Base-by-base conservation (phyloP, 1,140 invertebrate species). In the Drosophila miranda region DNA sequence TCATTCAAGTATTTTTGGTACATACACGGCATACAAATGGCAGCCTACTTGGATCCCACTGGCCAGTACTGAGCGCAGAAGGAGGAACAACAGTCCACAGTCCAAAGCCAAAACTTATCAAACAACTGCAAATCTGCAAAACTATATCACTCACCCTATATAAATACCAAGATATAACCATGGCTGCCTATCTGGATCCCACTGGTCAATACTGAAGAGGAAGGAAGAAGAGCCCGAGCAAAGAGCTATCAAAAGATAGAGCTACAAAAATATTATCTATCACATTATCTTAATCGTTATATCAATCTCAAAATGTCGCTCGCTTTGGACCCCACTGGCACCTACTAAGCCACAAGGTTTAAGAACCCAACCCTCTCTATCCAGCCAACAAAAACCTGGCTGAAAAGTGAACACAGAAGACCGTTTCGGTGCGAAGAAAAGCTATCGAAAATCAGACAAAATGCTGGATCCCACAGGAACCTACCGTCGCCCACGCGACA, bases 391-490 rank as follows among this genome's bases (percentile, higher is more conserved):
- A 34, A 5, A 3, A 59, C 11, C 34, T 13, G 30, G 34, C 26
- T 14, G 13, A 4, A 53, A 6, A 30, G 26, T 21, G 6, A 50
- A 26, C n/a, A 52, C 8, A 28, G 42, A 6, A 21, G 43, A 30
- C 2, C 62, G 34, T 45, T 59, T 38, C 9, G 13, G 7, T 56
- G 38, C 56, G 21, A 61, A 56, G 26, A 43, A 55, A 9, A 58
- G 21, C 56, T 60, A 75, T 53, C 11, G 9, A 46, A 21, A 44
- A 26, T 6, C 46, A 19, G 28, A 23, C 75, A 76, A 78, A 53
- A 86, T 90, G 89, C 67, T 82, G 64, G 86, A 77, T 52, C 89
- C 89, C 11, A 90, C 89, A 46, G 89, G 89, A 68, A 90, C 89
- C 26, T 90, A 90, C 56, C 68, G 82, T 50, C 76, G 89, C 46